Evolutionary conservation across 2,888 invertebrate genomes (phyloP), one percentile per base, ranked within the genome.

Genomic region (Dicroscelio sp.): DNA sequence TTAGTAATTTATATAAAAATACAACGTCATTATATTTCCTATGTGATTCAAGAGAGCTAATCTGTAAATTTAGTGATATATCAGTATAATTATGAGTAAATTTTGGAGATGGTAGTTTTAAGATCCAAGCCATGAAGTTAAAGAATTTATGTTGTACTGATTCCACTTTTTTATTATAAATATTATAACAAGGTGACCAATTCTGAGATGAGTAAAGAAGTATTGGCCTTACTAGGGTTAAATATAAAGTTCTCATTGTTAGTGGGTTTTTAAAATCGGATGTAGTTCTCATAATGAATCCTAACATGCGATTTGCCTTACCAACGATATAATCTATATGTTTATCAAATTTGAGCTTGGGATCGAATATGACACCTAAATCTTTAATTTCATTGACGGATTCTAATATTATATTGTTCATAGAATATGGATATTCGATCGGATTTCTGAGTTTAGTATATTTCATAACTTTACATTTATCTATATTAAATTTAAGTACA

Each of bases 101-200:
- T 58, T n/a, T 58, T 23, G 58, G 58, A 58, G 12, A 14, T 14
- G 58, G 58, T 23, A 58, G n/a, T 23, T n/a, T 17, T 6, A 58
- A 23, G 10, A n/a, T 58, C 58, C 58, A 58, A 58, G 58, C 58
- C 6, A n/a, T n/a, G 6, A 58, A n/a, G n/a, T 58, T 58, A 58
- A 58, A 58, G n/a, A 58, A 58, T 58, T 58, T 58, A n/a, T 58
- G 58, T 58, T 58, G 58, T n/a, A 58, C 58, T 10, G 58, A 58
- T 58, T 58, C 58, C 5, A 58, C 6, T 58, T 58, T 58, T 58
- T 58, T 58, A 8, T n/a, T n/a, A 58, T 23, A n/a, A 14, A n/a
- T 58, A 17, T 17, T 6, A n/a, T 58, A 58, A n/a, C 8, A 6
- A 14, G 58, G 58, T 6, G 58, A 58, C 58, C 58, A 58, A 17